Evolutionary conservation across 2,888 invertebrate genomes (phyloP), one percentile per base, ranked within the genome.

Genomic region (Thymelicus acteon): DNA sequence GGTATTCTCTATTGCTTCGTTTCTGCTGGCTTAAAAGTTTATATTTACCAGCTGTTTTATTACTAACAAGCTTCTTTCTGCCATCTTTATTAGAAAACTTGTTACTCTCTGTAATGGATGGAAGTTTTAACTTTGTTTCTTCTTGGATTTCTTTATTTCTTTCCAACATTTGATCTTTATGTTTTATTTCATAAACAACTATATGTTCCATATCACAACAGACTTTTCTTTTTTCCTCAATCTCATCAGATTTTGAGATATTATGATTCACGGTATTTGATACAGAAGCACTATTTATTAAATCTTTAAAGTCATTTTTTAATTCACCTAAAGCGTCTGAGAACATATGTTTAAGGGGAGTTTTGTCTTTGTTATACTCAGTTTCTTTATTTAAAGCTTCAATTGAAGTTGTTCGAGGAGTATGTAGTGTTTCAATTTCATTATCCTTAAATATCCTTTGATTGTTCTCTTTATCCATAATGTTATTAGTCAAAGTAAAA

Each of bases 171-270:
- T 80, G 78, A 68, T 88, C 86, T 73, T 82, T 83, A 72, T 85
- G 83, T 76, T 89, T 87, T 49, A 89, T 74, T 77, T 87, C 85
- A 78, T 92, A 93, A 62, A 92, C 85, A 57, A 90, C 89, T 62
- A 92, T 90, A 74, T 92, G 91, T 79, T 91, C 92, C 90, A 93
- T 85, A 72, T 90, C 88, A 73, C 84, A 82, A 73, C 84, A 82
- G 13, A 89, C 83, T 60, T 85, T 85, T 76, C 77, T 85, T 5
- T 54, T 57, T 71, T 78, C 80, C 7, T 71, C 65, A 67, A 78
- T 76, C 48, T 78, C 74, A 72, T 73, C 75, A 40, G 64, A 62
- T 68, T 80, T 75, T 72, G 61, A 68, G n/a, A 24, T 48, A 7
- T 77, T 72, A 49, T 79, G 74, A 31, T 75, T 73, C 71, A 74